Percentiles rank a stretch among this genome's conserved stretches.
Conservation (phyloP, 2,113 vertebrate genomes). For the Chitala chitala region DNA sequence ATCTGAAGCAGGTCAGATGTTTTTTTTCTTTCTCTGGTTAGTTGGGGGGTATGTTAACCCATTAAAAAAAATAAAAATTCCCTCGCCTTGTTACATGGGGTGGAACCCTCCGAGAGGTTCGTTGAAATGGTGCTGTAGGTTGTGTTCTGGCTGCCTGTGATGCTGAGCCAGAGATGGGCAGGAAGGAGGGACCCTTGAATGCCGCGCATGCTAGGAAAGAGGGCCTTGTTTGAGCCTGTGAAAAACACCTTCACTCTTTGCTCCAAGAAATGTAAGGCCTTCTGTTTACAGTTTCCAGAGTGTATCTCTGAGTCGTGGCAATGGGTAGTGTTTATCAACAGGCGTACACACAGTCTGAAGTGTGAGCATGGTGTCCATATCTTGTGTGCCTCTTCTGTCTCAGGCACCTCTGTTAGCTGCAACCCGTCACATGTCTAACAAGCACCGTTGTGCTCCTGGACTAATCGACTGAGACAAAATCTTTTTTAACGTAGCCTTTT, state of each 20-base stretch:
- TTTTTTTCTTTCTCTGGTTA: constrained; percentile 13
- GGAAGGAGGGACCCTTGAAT: neutral
- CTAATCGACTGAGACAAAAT: neutral
- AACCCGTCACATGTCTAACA: neutral
- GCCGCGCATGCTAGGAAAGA: neutral
- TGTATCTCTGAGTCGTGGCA: neutral
- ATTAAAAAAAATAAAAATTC: constrained; percentile 16
- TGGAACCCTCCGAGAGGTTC: neutral
- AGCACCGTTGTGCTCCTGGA: neutral
- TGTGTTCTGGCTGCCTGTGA: neutral
- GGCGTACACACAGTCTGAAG: no score
- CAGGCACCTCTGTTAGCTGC: neutral
- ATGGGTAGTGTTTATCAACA: neutral
- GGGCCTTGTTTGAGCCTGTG: neutral
- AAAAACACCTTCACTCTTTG: neutral
- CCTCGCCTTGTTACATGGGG: neutral
- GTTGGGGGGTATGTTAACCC: neutral
- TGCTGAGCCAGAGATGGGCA: neutral
- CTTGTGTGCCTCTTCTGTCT: no score
- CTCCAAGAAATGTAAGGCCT: neutral
- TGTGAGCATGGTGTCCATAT: no score
- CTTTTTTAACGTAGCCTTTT: neutral
- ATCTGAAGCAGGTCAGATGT: constrained; percentile 22
- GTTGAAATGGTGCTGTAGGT: neutral
- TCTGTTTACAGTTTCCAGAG: neutral